Base-by-base conservation (phyloP, 2,113 vertebrate genomes). In the Fregetta grallaria region DNA sequence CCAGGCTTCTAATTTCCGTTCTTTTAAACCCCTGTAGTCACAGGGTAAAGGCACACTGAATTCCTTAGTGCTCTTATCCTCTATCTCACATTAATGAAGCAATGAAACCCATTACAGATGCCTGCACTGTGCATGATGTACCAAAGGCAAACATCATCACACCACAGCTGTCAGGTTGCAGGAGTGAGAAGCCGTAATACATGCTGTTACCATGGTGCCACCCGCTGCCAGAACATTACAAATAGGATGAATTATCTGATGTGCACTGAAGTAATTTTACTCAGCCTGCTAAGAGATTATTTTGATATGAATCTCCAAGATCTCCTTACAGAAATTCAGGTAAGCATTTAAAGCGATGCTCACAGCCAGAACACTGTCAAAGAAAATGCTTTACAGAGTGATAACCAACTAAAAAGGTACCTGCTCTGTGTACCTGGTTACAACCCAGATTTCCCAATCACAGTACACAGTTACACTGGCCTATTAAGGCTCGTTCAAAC, bases 201-300 rank as follows among this genome's bases (percentile, higher is more conserved):
- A 12, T 70, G 77, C 78, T 62, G 92, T 95, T 50, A 63, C 95
- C 88, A 44, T 86, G 94, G 93, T 94, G 96, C 92, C 91, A 90
- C 90, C 80, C 47, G 15, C 84, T 81, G 86, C 85, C 62, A 13
- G 66, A 79, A 88, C 78, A 13, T 53, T 22, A 56, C 71, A 80
- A 49, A 58, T 34, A 66, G 59, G 21, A 73, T 61, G 63, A 68
- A 58, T 36, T 66, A 66, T 16, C 76, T 63, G 32, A 50, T 15
- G 11, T 8, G 27, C 66, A 44, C 38, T 52, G 17, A 50, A 74
- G 49, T 32, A 29, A 71, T 65, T 58, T 40, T 22, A 59, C 58
- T 42, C 36, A 70, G 84, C 38, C 59, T 58, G 49, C 55, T 53
- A 68, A 91, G 45, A 45, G 27, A 63, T 52, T 80, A 27, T 62